A percentile compares a stretch with the other conserved stretches of the same genome.
phyloP scores from a whole-genome alignment of 23 tunicate genomes.

The Diplosoma virens region DNA sequence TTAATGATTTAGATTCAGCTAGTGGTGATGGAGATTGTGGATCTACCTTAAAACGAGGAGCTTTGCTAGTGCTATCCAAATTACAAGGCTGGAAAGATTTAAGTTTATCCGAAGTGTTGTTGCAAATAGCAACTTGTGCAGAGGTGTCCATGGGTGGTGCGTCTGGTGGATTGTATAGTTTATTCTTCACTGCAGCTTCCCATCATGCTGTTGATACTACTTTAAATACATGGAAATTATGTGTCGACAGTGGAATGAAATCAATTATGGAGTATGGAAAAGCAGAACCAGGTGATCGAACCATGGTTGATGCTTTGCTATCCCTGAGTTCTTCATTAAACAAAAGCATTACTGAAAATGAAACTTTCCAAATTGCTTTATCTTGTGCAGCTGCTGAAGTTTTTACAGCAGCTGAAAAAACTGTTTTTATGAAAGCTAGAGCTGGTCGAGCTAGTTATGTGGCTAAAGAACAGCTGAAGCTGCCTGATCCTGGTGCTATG shows the following conservation, averaged over 20 bases:
- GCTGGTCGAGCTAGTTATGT: conserved; percentile 99
- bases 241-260: conserved; percentile 55
- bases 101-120: conserved; percentile 20
- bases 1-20: conserved; percentile 78
- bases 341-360: conserved; percentile 1
- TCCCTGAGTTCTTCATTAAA: conserved; percentile 27
- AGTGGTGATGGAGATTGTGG: conserved; percentile 99
- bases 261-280: conserved; percentile 77
- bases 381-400: conserved; percentile 13
- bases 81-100: conserved; percentile 14
- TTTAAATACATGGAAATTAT: background rate
- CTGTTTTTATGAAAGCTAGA: conserved; percentile 69
- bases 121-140: conserved; percentile 62
- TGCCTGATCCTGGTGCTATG: conserved; percentile 90
- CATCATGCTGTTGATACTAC: conserved; percentile 6
- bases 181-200: conserved; percentile 88
- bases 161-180: conserved; percentile 78
- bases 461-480: conserved; percentile 39
- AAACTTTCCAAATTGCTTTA: background rate
- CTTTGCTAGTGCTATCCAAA: conserved; percentile 47
- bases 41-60: conserved; percentile 84
- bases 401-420: conserved; percentile 61
- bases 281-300: conserved; percentile 88
- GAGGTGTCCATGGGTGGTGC: conserved; percentile 90
- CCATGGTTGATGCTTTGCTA: conserved; percentile 83